Evolutionary conservation across 2,888 invertebrate species (phyloP).

Genomic region (Microctonus aethiopoides): DNA sequence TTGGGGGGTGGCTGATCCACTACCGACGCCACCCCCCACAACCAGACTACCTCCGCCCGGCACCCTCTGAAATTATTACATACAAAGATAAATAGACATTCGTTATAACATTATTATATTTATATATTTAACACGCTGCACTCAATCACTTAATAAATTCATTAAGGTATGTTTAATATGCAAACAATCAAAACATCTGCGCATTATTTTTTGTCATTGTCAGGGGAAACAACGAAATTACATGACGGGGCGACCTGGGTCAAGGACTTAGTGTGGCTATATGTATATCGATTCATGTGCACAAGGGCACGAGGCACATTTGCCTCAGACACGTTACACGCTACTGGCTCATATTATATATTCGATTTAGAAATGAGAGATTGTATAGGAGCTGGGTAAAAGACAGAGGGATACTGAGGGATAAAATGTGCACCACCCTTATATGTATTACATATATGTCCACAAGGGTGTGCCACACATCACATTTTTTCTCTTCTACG

Average conservation of each 20-base stretch:
- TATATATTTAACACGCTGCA: background rate
- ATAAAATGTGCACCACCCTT: conserved; percentile 42
- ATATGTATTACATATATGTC: conserved; percentile 1
- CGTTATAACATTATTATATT: background rate
- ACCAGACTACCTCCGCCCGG: conserved; percentile 61
- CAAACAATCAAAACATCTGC: background rate
- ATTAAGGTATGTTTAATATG: background rate
- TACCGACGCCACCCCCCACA: conserved; percentile 67
- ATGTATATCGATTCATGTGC: conserved; percentile 37
- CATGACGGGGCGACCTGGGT: conserved; percentile 30
- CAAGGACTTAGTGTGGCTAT: conserved; percentile 35
- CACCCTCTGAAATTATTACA: conserved; percentile 57
- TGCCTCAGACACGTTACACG: conserved; percentile 22
- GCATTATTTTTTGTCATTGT: background rate
- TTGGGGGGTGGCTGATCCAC: conserved; percentile 65
- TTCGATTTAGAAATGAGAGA: conserved; percentile 50
- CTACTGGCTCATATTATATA: conserved; percentile 28
- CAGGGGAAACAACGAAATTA: background rate
- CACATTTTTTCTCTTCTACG: background rate
- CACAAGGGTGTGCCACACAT: conserved; percentile 29
- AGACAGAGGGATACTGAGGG: conserved; percentile 25
- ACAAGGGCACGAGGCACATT: conserved; percentile 33
- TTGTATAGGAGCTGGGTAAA: conserved; percentile 28
- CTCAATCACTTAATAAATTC: background rate
- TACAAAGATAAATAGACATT: background rate